These are phyloP conservation scores for Drosophila rubida DNA, from an alignment of 2,888 invertebrate genomes.

Conservation along the genomic window DNA sequence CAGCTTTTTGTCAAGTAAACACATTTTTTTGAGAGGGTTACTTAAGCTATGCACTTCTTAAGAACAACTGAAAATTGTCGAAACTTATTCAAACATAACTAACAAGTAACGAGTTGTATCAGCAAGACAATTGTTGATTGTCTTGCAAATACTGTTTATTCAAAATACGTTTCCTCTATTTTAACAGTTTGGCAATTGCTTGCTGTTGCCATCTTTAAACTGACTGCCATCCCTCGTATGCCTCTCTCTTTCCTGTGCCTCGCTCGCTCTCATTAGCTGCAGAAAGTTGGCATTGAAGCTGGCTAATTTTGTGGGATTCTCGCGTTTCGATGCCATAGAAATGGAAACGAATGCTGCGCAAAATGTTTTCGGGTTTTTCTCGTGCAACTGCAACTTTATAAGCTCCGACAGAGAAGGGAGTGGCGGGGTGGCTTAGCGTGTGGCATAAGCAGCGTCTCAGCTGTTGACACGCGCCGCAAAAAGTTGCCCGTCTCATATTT, in stretches of 20 bases:
- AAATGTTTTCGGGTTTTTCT: constrained; percentile 19
- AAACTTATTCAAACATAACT: too few relatives aligned
- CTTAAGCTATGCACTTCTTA: too few relatives aligned
- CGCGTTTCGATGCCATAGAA: constrained; percentile 16
- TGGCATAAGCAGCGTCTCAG: constrained; percentile 25
- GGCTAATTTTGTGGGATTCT: constrained; percentile 9
- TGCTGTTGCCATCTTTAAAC: background rate
- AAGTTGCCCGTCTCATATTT: constrained; percentile 74
- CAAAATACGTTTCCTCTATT: too few relatives aligned
- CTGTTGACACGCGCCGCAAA: constrained; percentile 70
- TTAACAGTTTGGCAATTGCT: too few relatives aligned
- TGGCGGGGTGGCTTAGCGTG: background rate
- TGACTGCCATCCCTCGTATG: too few relatives aligned
- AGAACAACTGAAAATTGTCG: too few relatives aligned
- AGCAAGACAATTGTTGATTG: too few relatives aligned
- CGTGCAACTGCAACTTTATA: constrained; percentile 38
- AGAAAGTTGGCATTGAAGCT: constrained; percentile 4
- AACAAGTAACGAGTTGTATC: too few relatives aligned
- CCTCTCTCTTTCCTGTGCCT: background rate
- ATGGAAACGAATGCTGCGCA: constrained; percentile 6
- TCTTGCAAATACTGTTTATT: too few relatives aligned
- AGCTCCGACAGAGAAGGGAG: constrained; percentile 10
- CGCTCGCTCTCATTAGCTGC: constrained; percentile 3
- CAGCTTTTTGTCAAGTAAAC: too few relatives aligned
- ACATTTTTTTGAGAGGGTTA: too few relatives aligned